Evolutionary conservation across 2,888 invertebrate genomes (phyloP).

Genomic region (Ectemnius continuus): DNA sequence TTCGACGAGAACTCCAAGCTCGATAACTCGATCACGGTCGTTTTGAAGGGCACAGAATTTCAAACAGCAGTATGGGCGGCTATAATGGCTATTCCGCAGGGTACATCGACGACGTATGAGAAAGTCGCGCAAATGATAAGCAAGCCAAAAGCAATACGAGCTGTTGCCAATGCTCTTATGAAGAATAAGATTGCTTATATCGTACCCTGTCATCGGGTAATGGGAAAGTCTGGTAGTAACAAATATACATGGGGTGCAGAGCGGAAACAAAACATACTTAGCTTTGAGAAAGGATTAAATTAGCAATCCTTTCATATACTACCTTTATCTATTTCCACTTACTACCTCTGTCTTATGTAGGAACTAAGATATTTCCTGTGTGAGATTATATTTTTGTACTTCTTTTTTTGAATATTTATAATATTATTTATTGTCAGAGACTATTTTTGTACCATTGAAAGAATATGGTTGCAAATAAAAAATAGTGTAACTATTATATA

Average conservation of each 20-base stretch:
- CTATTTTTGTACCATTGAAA: too few species aligned
- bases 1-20: conserved; percentile 39
- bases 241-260: conserved; percentile 66
- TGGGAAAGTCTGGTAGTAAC: conserved; percentile 60
- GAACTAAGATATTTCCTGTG: too few species aligned
- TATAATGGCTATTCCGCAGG: conserved; percentile 60
- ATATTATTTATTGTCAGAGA: too few species aligned
- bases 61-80: conserved; percentile 70
- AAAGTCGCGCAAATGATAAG: conserved; percentile 63
- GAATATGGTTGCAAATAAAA: too few species aligned
- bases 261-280: conserved; percentile 61
- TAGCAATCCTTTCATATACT: not conserved
- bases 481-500: too few species aligned
- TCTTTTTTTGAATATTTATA: too few species aligned
- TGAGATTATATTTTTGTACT: too few species aligned
- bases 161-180: conserved; percentile 67
- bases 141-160: conserved; percentile 65
- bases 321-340: too few species aligned
- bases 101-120: conserved; percentile 62
- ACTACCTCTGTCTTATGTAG: too few species aligned
- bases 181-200: conserved; percentile 67
- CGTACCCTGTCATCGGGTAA: conserved; percentile 72
- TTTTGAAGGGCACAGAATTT: conserved; percentile 71
- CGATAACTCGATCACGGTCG: conserved; percentile 40
- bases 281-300: conserved; percentile 48